phyloP scores from a whole-genome alignment of 2,797 vertebrate genomes.

The Carduelis carduelis region DNA sequence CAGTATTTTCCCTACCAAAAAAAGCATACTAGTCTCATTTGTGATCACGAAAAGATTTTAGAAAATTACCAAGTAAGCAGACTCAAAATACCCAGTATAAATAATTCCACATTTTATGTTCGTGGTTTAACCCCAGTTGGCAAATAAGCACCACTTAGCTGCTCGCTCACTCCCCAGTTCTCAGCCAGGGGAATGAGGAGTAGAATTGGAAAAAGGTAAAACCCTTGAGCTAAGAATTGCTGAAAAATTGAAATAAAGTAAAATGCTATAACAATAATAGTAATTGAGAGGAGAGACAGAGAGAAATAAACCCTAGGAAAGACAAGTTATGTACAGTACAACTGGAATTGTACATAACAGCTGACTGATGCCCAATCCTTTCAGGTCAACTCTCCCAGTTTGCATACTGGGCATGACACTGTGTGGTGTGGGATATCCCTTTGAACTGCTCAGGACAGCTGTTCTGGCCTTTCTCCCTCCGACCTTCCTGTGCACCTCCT shows the following conservation, averaged over 20 bases:
- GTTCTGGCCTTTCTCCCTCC: background rate
- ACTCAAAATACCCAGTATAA: background rate
- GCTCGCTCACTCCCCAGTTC: fast-evolving
- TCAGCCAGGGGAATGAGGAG: background rate
- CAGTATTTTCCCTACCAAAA: background rate
- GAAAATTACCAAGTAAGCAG: background rate
- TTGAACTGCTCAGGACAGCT: background rate
- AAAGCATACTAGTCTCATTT: background rate
- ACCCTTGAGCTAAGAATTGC: fast-evolving
- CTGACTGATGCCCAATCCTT: background rate
- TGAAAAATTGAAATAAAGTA: background rate
- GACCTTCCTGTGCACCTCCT: background rate
- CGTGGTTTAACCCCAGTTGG: background rate
- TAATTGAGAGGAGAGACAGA: background rate
- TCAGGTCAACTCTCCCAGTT: background rate
- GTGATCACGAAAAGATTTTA: background rate
- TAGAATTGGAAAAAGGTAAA: background rate
- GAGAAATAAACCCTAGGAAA: background rate
- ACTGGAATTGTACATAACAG: background rate
- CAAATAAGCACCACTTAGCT: background rate
- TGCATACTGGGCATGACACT: background rate
- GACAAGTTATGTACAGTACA: background rate
- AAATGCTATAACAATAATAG: background rate
- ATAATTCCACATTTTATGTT: background rate
- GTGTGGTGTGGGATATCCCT: background rate